Evolutionary conservation across 2,888 invertebrate species (phyloP), one percentile per base, ranked within the genome.

Genomic region (Drosophila kanekoi): DNA sequence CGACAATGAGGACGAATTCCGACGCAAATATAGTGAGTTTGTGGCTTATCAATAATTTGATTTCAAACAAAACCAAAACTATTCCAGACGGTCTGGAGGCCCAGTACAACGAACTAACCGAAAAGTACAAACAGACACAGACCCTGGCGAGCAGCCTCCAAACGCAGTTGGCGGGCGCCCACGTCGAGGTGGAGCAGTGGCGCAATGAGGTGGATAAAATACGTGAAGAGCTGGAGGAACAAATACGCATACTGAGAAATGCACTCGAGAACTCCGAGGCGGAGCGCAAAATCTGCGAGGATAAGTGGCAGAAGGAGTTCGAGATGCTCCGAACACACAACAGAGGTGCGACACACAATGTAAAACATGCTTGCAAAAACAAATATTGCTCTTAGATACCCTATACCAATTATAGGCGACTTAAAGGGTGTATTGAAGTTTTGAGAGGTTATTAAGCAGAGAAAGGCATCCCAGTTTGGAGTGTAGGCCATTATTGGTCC

Each of bases 231-330:
- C 93, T 93, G 72, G 92, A 93, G 37, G 92, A 93, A 44, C 94
- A 94, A 81, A 93, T 94, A 69, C 92, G 93, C 72, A 92, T 93
- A 52, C 90, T 95, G 10, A 93, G 93, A 64, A 93, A 93, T 84
- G 93, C 94, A 1, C 87, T 95, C 49, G 94, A 95, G 49, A 93
- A 93, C 70, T 94, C 94, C 0, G 91, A 94, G 41, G 93, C 93
- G 56, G 94, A 95, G 85, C 94, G 94, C 64, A 93, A 93, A 65
- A 93, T 93, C 75, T 92, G 94, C 56, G 94, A 94, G 82, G 92
- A 92, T 41, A 94, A 94, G 88, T 95, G 94, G 94, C 94, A 95
- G 72, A 92, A 93, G 70, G 95, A 95, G 79, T 94, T 95, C 81
- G 95, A 95, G 90, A 94, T 93, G 81, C 89, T 95, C 47, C 92